These are phyloP conservation scores for Semicossyphus pulcher DNA, from an alignment of 2,113 vertebrate genomes.

Conservation along the genomic window DNA sequence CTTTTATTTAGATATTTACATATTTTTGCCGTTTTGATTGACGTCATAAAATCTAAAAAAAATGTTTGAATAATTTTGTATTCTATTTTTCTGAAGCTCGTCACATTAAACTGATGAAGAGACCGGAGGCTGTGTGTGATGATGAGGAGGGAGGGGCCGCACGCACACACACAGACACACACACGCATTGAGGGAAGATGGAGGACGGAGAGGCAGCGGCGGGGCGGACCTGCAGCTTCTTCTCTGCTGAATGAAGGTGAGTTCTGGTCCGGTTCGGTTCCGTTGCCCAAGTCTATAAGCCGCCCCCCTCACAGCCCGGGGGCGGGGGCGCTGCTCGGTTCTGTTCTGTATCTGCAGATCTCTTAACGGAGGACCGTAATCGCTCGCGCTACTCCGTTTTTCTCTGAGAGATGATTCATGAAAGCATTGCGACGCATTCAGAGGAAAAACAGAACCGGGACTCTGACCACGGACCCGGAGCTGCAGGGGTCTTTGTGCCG, in stretches of 20 bases:
- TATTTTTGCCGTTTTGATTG: no score
- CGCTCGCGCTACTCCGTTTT: neutral
- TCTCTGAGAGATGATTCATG: neutral
- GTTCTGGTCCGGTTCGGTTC: neutral
- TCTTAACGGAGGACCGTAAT: neutral
- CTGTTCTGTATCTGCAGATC: neutral
- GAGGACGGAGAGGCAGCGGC: conserved; percentile 63
- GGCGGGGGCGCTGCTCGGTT: neutral
- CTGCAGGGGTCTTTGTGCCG: neutral
- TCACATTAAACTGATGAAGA: no score
- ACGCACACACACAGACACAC: neutral
- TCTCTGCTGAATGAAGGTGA: conserved; percentile 66
- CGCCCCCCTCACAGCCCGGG: neutral
- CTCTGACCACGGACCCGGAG: neutral
- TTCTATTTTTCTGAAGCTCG: no score
- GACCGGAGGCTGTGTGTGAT: neutral
- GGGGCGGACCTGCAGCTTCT: conserved; percentile 59
- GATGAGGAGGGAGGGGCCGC: neutral
- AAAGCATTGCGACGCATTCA: neutral
- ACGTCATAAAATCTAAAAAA: no score
- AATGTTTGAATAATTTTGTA: no score
- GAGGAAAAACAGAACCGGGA: neutral
- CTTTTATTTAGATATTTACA: no score
- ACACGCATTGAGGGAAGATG: conserved; percentile 73
- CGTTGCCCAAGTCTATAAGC: neutral